Evolutionary conservation across 1,140 invertebrate species (phyloP), one percentile per base, ranked within the genome.

Genomic region (Ylistrum balloti): DNA sequence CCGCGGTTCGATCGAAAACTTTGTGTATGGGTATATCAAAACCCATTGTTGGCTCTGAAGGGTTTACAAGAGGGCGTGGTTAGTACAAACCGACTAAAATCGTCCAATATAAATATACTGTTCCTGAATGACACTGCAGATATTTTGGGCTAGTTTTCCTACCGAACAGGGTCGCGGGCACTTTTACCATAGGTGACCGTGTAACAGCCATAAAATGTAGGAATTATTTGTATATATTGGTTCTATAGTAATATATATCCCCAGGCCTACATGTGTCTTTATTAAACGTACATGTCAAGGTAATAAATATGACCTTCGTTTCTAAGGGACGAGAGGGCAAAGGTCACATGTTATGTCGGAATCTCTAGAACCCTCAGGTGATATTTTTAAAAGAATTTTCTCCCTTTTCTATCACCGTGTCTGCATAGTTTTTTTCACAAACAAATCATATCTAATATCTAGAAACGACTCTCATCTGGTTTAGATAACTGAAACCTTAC

Each of bases 101-200:
- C 45, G 11, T 74, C 0, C 56, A 5, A 28, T 56, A 74, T 74
- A 74, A 22, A 74, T n/a, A 74, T 28, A 5, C 22, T 74, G 56
- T 74, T 28, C 45, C 11, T 74, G 22, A n/a, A 74, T 74, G 56
- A 74, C 56, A 5, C 1, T n/a, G 22, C 56, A 74, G 22, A 17
- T 13, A 45, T 15, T 45, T 17, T 17, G 9, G 41, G 41, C 9
- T 17, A 9, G 41, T 0, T 7, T 74, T 28, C 11, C 45, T 2
- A 48, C 15, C n/a, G 56, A 17, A 22, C 56, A 11, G n/a, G 56
- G 56, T 74, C 56, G 56, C 2, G 56, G 56, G 56, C 56, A 74
- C 56, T 74, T 74, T 74, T 74, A 74, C 56, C 56, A 74, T 17
- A 74, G 56, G 56, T 74, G 56, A 74, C 56, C 56, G 56, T 74